These are phyloP conservation scores for Spea multiplicata DNA, from an alignment of 2,113 vertebrate genomes.

Conservation along the genomic window DNA sequence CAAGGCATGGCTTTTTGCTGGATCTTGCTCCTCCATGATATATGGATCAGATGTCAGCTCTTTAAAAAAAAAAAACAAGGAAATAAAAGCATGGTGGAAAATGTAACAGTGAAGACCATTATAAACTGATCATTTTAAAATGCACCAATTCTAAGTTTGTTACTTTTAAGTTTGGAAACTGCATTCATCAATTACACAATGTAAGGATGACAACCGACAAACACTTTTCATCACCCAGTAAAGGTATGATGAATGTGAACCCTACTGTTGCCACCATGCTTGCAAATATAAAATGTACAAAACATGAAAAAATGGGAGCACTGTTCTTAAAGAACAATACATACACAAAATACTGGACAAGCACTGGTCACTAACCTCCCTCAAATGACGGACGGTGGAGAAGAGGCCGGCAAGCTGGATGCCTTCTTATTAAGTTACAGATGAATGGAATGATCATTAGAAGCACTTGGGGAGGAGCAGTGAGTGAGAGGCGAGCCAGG, in stretches of 20 bases:
- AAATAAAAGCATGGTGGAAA: neutral
- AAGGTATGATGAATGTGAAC: too few relatives aligned
- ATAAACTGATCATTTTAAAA: too few relatives aligned
- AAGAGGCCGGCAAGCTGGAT: slow-evolving; percentile 82
- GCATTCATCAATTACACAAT: too few relatives aligned
- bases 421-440: slow-evolving; percentile 88
- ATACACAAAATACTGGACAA: neutral
- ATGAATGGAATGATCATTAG: slow-evolving; percentile 88
- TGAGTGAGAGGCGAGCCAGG: slow-evolving; percentile 81
- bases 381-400: slow-evolving; percentile 74
- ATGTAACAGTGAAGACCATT: neutral
- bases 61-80: slow-evolving; percentile 51
- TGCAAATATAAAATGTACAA: too few relatives aligned
- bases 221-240: too few relatives aligned
- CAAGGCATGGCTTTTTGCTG: slow-evolving; percentile 76
- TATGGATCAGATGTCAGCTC: slow-evolving; percentile 80
- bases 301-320: too few relatives aligned
- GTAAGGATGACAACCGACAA: too few relatives aligned
- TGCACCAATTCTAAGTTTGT: neutral
- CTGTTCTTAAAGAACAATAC: neutral
- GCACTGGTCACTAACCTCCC: slow-evolving; percentile 35
- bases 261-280: too few relatives aligned
- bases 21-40: slow-evolving; percentile 78
- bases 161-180: too few relatives aligned
- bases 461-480: slow-evolving; percentile 79